Percentiles rank a stretch among this genome's conserved stretches.
phyloP scores from a whole-genome alignment of 1,140 invertebrate species.

The Drosophila guanche region DNA sequence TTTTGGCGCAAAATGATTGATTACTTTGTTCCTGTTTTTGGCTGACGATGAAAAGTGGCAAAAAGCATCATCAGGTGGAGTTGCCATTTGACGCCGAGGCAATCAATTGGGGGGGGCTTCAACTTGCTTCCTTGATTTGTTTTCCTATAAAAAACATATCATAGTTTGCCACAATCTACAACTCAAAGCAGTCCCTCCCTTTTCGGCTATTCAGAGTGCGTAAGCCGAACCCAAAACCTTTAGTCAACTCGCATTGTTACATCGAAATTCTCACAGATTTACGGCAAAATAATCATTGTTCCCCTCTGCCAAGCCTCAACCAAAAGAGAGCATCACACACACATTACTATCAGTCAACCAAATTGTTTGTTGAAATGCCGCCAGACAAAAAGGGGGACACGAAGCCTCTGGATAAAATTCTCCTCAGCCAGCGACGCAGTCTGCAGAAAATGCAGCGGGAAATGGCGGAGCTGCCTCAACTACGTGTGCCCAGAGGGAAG shows the following conservation, averaged over 20 bases:
- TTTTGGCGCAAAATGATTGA: conserved; percentile 73
- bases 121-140: conserved; percentile 6
- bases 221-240: too few relatives aligned
- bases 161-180: too few relatives aligned
- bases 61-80: neutral
- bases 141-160: neutral
- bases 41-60: conserved; percentile 8
- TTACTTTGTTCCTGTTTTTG: conserved; percentile 72
- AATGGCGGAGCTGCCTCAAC: conserved; percentile 17
- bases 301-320: too few relatives aligned
- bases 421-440: conserved; percentile 29
- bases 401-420: conserved; percentile 36
- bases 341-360: too few relatives aligned
- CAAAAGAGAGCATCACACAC: too few relatives aligned
- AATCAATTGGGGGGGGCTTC: conserved; percentile 15
- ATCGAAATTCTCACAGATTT: too few relatives aligned
- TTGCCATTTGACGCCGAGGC: neutral
- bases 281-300: neutral
- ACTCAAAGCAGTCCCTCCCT: too few relatives aligned
- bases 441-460: conserved; percentile 11
- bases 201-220: too few relatives aligned
- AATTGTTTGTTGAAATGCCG: conserved; percentile 6
- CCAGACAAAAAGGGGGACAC: conserved; percentile 12
- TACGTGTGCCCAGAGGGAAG: neutral
- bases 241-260: too few relatives aligned